phyloP scores from a whole-genome alignment of 2,113 vertebrate species.

The Planiliza haematocheilus region DNA sequence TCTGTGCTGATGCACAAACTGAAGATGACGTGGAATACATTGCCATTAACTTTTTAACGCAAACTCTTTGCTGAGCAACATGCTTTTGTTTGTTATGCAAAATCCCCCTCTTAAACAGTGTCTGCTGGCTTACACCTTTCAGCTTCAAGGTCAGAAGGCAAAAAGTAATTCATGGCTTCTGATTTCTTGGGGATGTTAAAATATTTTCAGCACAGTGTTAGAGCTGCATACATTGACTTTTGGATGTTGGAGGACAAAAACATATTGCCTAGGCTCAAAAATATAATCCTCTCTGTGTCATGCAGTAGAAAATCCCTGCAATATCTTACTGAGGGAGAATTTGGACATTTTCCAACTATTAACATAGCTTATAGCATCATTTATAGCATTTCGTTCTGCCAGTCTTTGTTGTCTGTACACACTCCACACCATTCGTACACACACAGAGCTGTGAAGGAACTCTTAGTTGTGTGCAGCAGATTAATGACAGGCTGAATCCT shows the following conservation, averaged over 20 bases:
- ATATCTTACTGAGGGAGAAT: too few relatives aligned
- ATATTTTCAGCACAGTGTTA: neutral
- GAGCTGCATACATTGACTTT: conserved; percentile 6
- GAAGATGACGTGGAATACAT: too few relatives aligned
- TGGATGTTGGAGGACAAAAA: conserved; percentile 9
- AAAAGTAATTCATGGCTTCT: neutral
- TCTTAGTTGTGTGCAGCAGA: neutral
- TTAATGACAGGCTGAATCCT: too few relatives aligned
- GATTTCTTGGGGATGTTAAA: conserved; percentile 5
- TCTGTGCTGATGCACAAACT: too few relatives aligned
- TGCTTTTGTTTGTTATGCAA: neutral
- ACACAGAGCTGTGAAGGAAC: too few relatives aligned
- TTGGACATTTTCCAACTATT: too few relatives aligned
- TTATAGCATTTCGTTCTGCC: too few relatives aligned
- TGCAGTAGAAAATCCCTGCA: neutral
- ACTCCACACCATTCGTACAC: too few relatives aligned
- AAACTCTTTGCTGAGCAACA: neutral
- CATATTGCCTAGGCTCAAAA: neutral
- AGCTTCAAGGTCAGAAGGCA: conserved; percentile 19
- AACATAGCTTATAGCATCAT: too few relatives aligned
- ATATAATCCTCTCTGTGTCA: neutral
- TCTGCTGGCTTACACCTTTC: conserved; percentile 7
- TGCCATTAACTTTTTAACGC: too few relatives aligned
- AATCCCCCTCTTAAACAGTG: neutral
- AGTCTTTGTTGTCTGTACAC: too few relatives aligned